These are phyloP conservation scores for Dreissena rostriformis DNA, from an alignment of 1,140 invertebrate species.

Conservation along the genomic window DNA sequence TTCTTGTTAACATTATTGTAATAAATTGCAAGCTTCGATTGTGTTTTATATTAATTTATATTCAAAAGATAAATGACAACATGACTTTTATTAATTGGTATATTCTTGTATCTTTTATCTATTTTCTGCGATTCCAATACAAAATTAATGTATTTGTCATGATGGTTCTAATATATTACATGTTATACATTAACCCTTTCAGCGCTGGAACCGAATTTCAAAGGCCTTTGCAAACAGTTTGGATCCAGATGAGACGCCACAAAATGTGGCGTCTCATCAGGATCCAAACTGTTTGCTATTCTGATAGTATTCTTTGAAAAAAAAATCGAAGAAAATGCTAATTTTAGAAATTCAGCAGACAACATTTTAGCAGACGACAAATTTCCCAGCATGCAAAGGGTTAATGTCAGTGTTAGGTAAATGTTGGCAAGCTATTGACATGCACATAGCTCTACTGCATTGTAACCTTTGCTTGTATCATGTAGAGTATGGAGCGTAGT, in stretches of 20 bases:
- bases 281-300: too few relatives aligned
- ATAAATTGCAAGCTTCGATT: background rate
- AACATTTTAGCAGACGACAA: too few relatives aligned
- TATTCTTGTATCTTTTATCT: background rate
- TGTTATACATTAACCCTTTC: too few relatives aligned
- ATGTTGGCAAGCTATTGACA: background rate
- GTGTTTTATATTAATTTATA: background rate
- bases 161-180: too few relatives aligned
- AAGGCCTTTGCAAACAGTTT: too few relatives aligned
- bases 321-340: too few relatives aligned
- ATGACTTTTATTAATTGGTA: background rate
- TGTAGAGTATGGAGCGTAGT: conserved; percentile 47
- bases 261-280: too few relatives aligned
- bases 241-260: too few relatives aligned
- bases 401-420: background rate
- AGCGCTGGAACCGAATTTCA: too few relatives aligned
- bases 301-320: too few relatives aligned
- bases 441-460: conserved; percentile 8
- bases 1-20: background rate
- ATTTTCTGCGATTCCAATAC: background rate
- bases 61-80: background rate
- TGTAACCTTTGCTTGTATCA: conserved; percentile 6
- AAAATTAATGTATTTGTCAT: background rate
- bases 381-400: background rate
- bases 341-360: too few relatives aligned